Evolutionary conservation across 2,113 vertebrate species (phyloP), one percentile per base, ranked within the genome.

Genomic region (Hyperopisus bebe): DNA sequence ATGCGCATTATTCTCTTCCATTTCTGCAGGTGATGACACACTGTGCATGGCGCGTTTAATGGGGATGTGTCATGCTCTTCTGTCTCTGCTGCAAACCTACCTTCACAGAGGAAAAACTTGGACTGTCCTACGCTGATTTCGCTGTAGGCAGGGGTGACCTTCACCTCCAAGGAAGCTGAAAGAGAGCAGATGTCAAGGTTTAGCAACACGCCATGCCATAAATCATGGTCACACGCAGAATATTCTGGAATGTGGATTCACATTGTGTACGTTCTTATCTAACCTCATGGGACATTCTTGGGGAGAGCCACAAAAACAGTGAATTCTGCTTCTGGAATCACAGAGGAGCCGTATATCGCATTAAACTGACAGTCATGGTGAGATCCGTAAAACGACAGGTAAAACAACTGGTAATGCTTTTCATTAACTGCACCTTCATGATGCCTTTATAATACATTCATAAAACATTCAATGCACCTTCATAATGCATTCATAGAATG

Each of bases 101-200:
- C 98, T 96, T 98, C 97, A 88, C 98, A 99, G 92, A 98, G 92
- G 96, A 99, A 99, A 97, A 99, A 99, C 90, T 99, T 99, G 82
- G 98, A 99, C 82, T 99, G 98, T 94, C 98, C 98, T 4, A 99
- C 97, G 85, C 98, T 98, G 94, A 99, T 98, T 94, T 99, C 98
- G 6, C 98, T 98, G 91, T 98, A 97, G 74, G 95, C 96, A 21
- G 98, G 98, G 90, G 95, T 97, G 84, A 99, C 99, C 93, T 97
- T 96, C 94, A 99, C 98, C 90, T 99, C 97, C 92, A 99, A 96
- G 92, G 97, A 97, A 90, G 95, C 98, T 99, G 90, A 1, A 94
- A 93, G 46, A 47, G 44, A 55, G 47, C 87, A 70, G 87, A 89
- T 21, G 47, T 9, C 47, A 82, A n/a, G 13, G 21, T n/a, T 77